Evolutionary conservation across 2,113 vertebrate species (phyloP).

Genomic region (Tonatia bakeri): DNA sequence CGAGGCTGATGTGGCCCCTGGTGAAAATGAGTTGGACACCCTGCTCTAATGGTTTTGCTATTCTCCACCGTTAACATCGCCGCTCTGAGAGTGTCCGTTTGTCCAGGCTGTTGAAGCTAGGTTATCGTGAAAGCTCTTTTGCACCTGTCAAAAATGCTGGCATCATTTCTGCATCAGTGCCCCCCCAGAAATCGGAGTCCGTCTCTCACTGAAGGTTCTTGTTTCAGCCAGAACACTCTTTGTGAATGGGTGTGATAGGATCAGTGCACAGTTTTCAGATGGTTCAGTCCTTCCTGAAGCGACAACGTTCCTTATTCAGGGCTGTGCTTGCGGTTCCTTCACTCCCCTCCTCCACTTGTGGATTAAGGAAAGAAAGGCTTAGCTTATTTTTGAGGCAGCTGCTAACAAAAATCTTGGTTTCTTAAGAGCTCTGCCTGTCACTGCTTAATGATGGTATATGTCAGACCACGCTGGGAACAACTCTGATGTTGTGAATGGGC

Average conservation of each 20-base stretch:
- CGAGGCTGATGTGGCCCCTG: too few relatives aligned
- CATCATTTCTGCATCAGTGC: neutral
- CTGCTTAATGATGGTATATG: neutral
- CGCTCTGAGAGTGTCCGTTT: neutral
- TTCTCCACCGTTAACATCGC: neutral
- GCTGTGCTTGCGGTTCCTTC: neutral
- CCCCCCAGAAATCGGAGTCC: slow-evolving; percentile 42
- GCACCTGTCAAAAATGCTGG: slow-evolving; percentile 60
- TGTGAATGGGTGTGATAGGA: neutral
- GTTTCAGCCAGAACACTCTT: slow-evolving; percentile 34
- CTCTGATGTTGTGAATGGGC: neutral
- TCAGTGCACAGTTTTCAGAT: slow-evolving; percentile 2
- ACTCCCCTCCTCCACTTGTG: neutral
- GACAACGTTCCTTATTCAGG: slow-evolving; percentile 40
- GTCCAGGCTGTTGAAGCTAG: neutral
- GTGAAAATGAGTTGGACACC: too few relatives aligned
- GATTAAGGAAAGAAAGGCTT: slow-evolving; percentile 48
- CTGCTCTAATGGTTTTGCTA: neutral
- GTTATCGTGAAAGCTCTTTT: neutral
- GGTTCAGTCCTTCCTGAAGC: neutral
- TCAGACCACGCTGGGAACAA: neutral
- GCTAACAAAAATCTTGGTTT: slow-evolving; percentile 46
- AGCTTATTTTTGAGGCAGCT: slow-evolving; percentile 60
- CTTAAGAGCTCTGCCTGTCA: slow-evolving; percentile 8
- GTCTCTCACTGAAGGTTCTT: slow-evolving; percentile 5